Conservation (phyloP, 2,797 vertebrate genomes). For the Schizopygopsis pylzovi region DNA sequence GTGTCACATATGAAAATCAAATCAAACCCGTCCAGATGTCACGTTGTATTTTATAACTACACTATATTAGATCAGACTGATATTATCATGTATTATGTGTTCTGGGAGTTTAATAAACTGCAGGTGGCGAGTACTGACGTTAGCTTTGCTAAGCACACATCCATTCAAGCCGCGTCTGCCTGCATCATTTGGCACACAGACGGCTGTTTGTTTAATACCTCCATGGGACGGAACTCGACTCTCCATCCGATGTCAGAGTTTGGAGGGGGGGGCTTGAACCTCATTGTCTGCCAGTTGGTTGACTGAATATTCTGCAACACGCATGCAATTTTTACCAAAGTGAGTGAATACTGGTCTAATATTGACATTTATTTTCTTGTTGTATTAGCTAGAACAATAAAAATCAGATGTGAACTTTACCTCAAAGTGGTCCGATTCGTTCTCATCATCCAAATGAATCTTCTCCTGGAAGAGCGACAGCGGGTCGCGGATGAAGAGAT, state of each 20-base stretch:
- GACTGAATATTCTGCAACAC: conserved; percentile 93
- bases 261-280: conserved; percentile 97
- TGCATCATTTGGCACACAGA: conserved; percentile 16
- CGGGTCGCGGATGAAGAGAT: conserved; percentile 98
- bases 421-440: conserved; percentile 99
- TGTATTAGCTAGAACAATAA: too few species aligned
- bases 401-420: conserved; percentile 65
- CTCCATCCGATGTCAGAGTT: conserved; percentile 99
- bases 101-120: not conserved
- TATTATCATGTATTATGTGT: not conserved
- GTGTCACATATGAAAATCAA: not conserved
- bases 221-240: conserved; percentile 98
- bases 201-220: conserved; percentile 77
- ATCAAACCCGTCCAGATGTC: not conserved
- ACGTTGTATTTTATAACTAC: not conserved
- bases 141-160: conserved; percentile 17
- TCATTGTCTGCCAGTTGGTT: conserved; percentile 99
- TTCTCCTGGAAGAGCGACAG: conserved; percentile 94
- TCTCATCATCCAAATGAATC: conserved; percentile 94
- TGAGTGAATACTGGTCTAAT: too few species aligned
- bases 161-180: not conserved
- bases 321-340: not conserved
- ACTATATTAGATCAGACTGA: not conserved
- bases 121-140: not conserved
- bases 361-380: too few species aligned